phyloP scores from a whole-genome alignment of 2,888 invertebrate genomes.

The Antheraea assamensis region DNA sequence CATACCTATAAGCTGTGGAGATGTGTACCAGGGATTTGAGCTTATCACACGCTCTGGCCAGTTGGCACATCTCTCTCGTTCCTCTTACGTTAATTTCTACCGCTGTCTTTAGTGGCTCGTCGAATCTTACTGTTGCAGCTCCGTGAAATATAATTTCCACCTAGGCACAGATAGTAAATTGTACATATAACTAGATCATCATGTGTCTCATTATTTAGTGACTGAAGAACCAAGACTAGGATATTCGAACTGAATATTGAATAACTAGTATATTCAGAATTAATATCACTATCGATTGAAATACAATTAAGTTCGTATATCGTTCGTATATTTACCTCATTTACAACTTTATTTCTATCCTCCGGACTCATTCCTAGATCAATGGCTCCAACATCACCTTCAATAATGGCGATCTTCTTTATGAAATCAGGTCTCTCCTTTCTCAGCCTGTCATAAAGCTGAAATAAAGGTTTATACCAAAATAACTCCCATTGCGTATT shows the following conservation, averaged over 20 bases:
- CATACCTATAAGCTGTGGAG: constrained; percentile 90
- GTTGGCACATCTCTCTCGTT: constrained; percentile 59
- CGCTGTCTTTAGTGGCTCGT: constrained; percentile 87
- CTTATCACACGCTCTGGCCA: constrained; percentile 58
- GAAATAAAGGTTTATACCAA: constrained; percentile 19
- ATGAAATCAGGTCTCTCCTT: constrained; percentile 65
- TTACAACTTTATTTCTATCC: constrained; percentile 54
- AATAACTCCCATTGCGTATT: not conserved
- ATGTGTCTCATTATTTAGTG: not conserved
- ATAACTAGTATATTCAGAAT: not conserved
- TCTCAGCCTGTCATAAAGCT: constrained; percentile 68
- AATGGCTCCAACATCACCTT: constrained; percentile 63
- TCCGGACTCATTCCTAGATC: constrained; percentile 64
- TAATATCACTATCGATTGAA: not conserved
- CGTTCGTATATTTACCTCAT: constrained; percentile 46
- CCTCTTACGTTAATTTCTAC: constrained; percentile 81
- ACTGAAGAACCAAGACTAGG: no score
- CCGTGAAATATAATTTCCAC: constrained; percentile 58
- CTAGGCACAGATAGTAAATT: constrained; percentile 28
- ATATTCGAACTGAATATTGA: not conserved
- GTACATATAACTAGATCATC: not conserved
- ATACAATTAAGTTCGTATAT: not conserved
- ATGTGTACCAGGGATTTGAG: constrained; percentile 88
- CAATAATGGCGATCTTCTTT: constrained; percentile 62
- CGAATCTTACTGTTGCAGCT: constrained; percentile 84